These are phyloP conservation scores for Drosophila glabriapex DNA, from an alignment of 2,888 invertebrate genomes.

Conservation along the genomic window DNA sequence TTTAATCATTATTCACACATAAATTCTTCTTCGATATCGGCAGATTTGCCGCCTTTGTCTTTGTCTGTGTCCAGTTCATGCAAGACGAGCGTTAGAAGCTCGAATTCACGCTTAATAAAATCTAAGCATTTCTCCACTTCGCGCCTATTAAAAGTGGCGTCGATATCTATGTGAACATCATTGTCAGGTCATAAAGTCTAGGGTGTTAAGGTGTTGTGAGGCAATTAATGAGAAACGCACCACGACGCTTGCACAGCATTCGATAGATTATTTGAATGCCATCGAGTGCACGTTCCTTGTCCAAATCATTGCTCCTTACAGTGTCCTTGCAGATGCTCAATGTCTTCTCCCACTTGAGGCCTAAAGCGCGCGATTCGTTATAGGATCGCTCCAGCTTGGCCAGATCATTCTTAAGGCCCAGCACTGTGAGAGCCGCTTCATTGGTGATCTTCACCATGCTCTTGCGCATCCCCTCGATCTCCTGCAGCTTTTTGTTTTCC, in stretches of 20 bases:
- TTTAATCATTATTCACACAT: not conserved
- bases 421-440: slow-evolving; percentile 81
- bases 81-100: slow-evolving; percentile 39
- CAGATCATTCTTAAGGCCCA: slow-evolving; percentile 84
- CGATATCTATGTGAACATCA: slow-evolving; percentile 20
- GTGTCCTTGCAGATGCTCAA: slow-evolving; percentile 78
- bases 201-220: not conserved
- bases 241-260: slow-evolving; percentile 79
- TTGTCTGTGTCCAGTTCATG: slow-evolving; percentile 38
- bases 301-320: slow-evolving; percentile 72
- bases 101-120: slow-evolving; percentile 55
- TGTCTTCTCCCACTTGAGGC: slow-evolving; percentile 83
- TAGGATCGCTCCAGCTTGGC: slow-evolving; percentile 83
- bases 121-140: slow-evolving; percentile 49
- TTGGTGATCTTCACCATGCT: slow-evolving; percentile 83
- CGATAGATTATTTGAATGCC: slow-evolving; percentile 82
- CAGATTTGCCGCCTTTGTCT: slow-evolving; percentile 40
- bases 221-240: slow-evolving; percentile 39
- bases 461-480: slow-evolving; percentile 83
- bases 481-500: slow-evolving; percentile 72
- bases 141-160: slow-evolving; percentile 16
- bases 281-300: slow-evolving; percentile 80
- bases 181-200: not conserved
- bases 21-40: not conserved
- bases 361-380: slow-evolving; percentile 73